Evolutionary conservation across 1,140 invertebrate genomes (phyloP).

Genomic region (Leguminivora glycinivorella): DNA sequence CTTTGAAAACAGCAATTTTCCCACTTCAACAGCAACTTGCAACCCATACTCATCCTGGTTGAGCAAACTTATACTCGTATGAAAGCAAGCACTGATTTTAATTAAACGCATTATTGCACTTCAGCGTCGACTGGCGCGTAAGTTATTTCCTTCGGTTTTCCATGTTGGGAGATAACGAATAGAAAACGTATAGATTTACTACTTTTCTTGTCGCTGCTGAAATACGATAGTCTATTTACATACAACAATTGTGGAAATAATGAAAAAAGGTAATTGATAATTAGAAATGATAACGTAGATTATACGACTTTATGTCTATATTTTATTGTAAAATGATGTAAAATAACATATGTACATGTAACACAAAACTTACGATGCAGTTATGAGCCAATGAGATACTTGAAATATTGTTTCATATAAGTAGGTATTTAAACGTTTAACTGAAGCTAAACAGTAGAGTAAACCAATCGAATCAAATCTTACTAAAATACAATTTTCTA

Average conservation of each 20-base stretch:
- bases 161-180: neutral
- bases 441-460: too few relatives aligned
- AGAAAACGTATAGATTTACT: neutral
- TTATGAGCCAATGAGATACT: too few relatives aligned
- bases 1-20: neutral
- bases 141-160: neutral
- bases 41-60: conserved; percentile 34
- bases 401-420: too few relatives aligned
- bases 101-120: conserved; percentile 48
- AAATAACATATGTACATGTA: too few relatives aligned
- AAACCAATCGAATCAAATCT: too few relatives aligned
- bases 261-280: neutral
- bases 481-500: too few relatives aligned
- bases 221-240: conserved; percentile 4
- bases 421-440: too few relatives aligned
- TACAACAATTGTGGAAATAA: neutral
- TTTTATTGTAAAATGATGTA: too few relatives aligned
- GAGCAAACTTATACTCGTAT: conserved; percentile 34
- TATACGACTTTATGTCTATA: too few relatives aligned
- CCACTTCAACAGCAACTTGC: conserved; percentile 13
- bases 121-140: conserved; percentile 22
- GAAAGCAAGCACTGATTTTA: conserved; percentile 43
- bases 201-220: neutral
- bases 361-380: too few relatives aligned
- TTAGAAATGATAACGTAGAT: neutral